These are phyloP conservation scores for Pterocles orientalis DNA, from an alignment of 2,113 vertebrate species.

Conservation along the genomic window DNA sequence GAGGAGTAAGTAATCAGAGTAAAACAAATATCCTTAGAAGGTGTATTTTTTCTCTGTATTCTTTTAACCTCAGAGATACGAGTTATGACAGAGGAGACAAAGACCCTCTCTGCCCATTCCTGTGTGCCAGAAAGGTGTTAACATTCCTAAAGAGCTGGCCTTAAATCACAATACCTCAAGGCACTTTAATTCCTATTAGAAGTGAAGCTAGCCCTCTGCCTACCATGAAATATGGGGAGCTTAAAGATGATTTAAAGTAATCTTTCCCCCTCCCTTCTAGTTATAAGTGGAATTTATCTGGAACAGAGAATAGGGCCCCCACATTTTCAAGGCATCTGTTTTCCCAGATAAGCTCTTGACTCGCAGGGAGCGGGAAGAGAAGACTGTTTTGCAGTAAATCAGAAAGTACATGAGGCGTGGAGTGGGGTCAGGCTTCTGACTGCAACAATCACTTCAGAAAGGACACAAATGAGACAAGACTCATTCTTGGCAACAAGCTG, in stretches of 20 bases:
- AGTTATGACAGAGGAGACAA: neutral
- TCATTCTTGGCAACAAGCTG: neutral
- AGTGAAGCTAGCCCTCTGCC: neutral
- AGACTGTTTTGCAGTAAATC: neutral
- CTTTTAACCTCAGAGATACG: neutral
- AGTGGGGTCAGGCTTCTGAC: neutral
- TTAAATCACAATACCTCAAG: neutral
- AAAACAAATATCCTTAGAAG: neutral
- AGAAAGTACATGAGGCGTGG: neutral
- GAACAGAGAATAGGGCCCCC: neutral
- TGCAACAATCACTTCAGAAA: neutral
- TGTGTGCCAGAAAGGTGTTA: neutral
- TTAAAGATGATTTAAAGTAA: neutral
- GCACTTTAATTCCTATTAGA: neutral
- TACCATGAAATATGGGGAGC: neutral
- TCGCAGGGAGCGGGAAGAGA: neutral
- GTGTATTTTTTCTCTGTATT: neutral
- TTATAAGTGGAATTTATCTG: constrained; percentile 2
- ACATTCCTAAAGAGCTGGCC: neutral
- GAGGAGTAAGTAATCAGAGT: neutral
- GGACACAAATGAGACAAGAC: neutral
- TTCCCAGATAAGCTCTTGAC: neutral
- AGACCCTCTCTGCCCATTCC: neutral
- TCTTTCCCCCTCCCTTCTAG: neutral
- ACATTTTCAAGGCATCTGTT: neutral